Conservation (phyloP, 2,113 vertebrate genomes). For the Hipposideros armiger region DNA sequence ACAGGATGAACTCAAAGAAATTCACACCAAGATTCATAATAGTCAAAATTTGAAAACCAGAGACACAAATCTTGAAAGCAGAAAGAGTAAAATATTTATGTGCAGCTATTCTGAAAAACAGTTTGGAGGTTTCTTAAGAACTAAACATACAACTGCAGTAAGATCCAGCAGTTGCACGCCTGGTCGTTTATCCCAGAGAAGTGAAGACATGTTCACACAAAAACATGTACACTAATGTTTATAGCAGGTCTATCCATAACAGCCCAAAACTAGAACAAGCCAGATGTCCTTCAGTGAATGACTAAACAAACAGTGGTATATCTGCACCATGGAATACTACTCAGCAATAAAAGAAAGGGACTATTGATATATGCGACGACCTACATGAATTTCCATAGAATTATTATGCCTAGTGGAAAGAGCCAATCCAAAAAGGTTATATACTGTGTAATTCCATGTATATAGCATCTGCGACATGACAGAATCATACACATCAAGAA, state of each 20-base stretch:
- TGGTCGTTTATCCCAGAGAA: background rate
- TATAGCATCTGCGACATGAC: background rate
- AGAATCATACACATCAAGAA: background rate
- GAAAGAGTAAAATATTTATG: background rate
- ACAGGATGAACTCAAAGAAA: background rate
- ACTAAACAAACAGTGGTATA: background rate
- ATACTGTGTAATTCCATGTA: background rate
- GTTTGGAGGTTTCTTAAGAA: background rate
- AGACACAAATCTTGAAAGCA: background rate
- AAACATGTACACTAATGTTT: background rate
- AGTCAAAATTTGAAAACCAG: constrained; percentile 5
- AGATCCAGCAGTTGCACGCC: background rate
- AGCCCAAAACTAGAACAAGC: background rate
- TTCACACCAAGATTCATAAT: background rate
- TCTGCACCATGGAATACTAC: background rate
- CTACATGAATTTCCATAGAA: background rate
- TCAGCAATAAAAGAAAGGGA: background rate
- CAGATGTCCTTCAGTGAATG: background rate
- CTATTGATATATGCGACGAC: background rate
- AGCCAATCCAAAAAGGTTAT: background rate
- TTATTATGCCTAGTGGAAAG: background rate
- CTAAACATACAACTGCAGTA: background rate
- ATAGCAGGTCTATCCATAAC: background rate
- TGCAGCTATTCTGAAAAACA: background rate
- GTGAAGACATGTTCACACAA: background rate